phyloP scores from a whole-genome alignment of 2,797 vertebrate genomes.

The Alca torda region DNA sequence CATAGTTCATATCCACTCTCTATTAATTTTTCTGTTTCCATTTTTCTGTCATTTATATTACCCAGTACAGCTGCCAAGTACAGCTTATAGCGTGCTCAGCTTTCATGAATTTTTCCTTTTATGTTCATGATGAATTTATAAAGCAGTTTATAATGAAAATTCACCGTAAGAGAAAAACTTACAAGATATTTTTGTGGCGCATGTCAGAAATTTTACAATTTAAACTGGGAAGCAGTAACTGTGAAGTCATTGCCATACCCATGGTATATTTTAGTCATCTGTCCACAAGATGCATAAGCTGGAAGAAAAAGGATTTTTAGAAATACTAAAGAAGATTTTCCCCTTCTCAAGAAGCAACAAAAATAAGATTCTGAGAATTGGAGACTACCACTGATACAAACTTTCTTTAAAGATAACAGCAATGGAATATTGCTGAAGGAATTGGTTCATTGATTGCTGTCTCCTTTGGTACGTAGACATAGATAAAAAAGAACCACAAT shows the following conservation, averaged over 20 bases:
- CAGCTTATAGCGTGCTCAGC: not conserved
- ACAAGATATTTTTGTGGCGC: constrained; percentile 10
- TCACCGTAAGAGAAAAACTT: not conserved
- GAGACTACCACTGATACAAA: not conserved
- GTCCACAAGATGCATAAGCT: not conserved
- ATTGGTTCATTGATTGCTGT: not conserved
- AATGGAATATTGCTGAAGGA: not conserved
- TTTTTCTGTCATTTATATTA: constrained; percentile 13
- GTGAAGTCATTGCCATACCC: not conserved
- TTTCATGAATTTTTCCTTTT: constrained; percentile 28
- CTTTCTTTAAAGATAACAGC: not conserved
- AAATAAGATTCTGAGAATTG: not conserved
- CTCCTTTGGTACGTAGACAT: not conserved
- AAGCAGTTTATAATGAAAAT: constrained; percentile 21
- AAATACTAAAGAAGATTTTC: not conserved
- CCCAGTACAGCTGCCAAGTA: not conserved
- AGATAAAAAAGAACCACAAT: not conserved
- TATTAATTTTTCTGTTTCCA: constrained; percentile 26
- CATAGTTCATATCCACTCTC: not conserved
- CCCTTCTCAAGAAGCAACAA: not conserved
- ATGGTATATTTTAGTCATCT: not conserved
- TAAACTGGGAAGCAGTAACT: not conserved
- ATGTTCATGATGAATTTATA: not conserved
- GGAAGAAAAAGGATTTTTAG: not conserved
- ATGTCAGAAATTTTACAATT: constrained; percentile 23